Percentiles rank a stretch among this genome's conserved stretches.
These are phyloP conservation scores for Cataglyphis livida DNA, from an alignment of 2,888 invertebrate genomes.

Conservation along the genomic window DNA sequence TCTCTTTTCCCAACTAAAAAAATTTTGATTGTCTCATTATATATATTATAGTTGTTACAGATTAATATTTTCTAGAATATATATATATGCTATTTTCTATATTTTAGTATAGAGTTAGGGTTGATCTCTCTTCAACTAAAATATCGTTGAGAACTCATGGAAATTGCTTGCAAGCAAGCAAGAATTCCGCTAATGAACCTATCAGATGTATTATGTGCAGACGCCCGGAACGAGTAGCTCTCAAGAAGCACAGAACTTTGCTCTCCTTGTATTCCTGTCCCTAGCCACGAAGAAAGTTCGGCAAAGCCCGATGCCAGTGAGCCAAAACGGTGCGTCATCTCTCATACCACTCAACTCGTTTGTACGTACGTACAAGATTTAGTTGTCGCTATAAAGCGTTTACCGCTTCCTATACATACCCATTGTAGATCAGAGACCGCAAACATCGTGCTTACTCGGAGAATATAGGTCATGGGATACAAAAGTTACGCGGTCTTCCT, in stretches of 20 bases:
- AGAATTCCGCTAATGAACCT: constrained; percentile 7
- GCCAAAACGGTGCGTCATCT: constrained; percentile 37
- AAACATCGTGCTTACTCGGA: constrained; percentile 55
- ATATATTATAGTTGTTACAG: not conserved
- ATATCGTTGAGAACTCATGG: not conserved
- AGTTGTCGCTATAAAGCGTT: constrained; percentile 68
- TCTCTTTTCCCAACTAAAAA: not conserved
- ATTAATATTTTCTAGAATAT: too few relatives aligned
- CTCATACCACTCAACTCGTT: constrained; percentile 37
- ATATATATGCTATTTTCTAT: not conserved
- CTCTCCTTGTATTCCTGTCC: constrained; percentile 32
- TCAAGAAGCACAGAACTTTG: constrained; percentile 4
- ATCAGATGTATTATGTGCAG: constrained; percentile 23
- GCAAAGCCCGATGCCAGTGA: constrained; percentile 49
- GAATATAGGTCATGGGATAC: constrained; percentile 30
- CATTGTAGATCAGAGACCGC: constrained; percentile 58
- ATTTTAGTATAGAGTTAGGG: not conserved
- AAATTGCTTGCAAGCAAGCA: not conserved
- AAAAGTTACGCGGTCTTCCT: constrained; percentile 7
- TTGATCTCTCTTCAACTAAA: not conserved
- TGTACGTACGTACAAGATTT: constrained; percentile 60
- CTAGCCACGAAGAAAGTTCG: constrained; percentile 60
- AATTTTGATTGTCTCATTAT: not conserved
- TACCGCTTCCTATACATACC: constrained; percentile 66
- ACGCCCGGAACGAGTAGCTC: constrained; percentile 24